Conservation (phyloP, 2,888 invertebrate genomes). For the Pegoplata infirma region DNA sequence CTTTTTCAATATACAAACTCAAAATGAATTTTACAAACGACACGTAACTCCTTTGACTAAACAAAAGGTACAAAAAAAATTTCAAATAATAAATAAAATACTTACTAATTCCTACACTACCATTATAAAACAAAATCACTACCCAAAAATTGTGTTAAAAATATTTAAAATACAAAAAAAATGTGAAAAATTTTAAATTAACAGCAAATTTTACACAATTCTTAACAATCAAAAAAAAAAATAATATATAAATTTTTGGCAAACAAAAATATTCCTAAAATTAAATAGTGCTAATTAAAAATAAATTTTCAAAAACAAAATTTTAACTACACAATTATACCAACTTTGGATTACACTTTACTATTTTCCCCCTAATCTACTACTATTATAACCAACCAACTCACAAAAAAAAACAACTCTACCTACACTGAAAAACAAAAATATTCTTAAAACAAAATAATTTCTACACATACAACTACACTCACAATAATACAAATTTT, state of each 20-base stretch:
- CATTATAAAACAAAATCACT: neutral
- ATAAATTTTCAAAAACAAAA: neutral
- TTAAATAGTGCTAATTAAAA: neutral
- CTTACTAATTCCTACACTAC: slow-evolving; percentile 2
- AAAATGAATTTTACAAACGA: slow-evolving; percentile 71
- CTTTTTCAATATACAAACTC: slow-evolving; percentile 49
- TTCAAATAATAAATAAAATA: slow-evolving; percentile 56
- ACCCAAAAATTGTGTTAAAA: slow-evolving; percentile 5
- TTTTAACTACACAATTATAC: neutral
- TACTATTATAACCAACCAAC: too few relatives aligned
- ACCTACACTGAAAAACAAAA: too few relatives aligned
- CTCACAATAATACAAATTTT: too few relatives aligned
- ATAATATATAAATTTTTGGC: neutral
- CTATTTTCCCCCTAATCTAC: neutral
- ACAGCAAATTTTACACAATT: neutral
- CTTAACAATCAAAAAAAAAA: neutral
- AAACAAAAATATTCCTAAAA: neutral
- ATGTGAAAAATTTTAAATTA: neutral
- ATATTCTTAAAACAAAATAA: too few relatives aligned
- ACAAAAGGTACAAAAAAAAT: slow-evolving; percentile 74
- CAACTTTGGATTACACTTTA: slow-evolving; percentile 11
- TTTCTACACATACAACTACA: too few relatives aligned
- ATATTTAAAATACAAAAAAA: neutral
- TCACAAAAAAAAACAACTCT: too few relatives aligned
- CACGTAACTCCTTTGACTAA: slow-evolving; percentile 75